These are phyloP conservation scores for Drosophila gunungcola DNA, from an alignment of 1,140 invertebrate species.

Conservation along the genomic window DNA sequence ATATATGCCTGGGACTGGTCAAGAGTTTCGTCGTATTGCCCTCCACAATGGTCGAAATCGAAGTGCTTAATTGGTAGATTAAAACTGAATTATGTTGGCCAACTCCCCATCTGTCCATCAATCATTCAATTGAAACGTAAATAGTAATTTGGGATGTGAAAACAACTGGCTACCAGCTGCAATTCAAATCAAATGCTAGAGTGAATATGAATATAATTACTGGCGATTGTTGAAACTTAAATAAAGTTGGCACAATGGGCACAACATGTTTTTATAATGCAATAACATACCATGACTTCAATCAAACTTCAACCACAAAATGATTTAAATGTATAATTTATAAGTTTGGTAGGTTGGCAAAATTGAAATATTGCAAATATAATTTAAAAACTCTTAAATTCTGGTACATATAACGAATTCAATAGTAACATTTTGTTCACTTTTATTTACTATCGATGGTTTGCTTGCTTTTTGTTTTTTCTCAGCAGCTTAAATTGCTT, in stretches of 20 bases:
- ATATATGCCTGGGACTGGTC: constrained; percentile 13
- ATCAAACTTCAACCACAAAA: not conserved
- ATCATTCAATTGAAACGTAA: constrained; percentile 74
- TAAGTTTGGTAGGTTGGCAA: not conserved
- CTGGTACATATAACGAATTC: too few species aligned
- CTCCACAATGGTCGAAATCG: constrained; percentile 47
- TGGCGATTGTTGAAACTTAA: constrained; percentile 35
- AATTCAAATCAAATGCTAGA: constrained; percentile 60
- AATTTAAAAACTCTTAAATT: not conserved
- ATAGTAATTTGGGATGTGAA: constrained; percentile 55
- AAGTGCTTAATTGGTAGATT: constrained; percentile 79
- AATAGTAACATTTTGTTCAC: too few species aligned
- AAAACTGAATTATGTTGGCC: constrained; percentile 68
- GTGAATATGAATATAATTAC: constrained; percentile 61
- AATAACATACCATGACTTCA: not conserved
- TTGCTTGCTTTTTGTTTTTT: not conserved
- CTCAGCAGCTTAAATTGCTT: not conserved
- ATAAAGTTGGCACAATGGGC: constrained; percentile 26
- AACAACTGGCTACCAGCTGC: constrained; percentile 18
- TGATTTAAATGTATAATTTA: too few species aligned
- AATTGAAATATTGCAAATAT: not conserved
- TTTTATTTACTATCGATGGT: not conserved
- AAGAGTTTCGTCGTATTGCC: constrained; percentile 2
- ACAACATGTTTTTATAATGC: not conserved
- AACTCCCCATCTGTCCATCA: constrained; percentile 23